phyloP scores from a whole-genome alignment of 1,140 invertebrate species.

The Drosophila santomea region DNA sequence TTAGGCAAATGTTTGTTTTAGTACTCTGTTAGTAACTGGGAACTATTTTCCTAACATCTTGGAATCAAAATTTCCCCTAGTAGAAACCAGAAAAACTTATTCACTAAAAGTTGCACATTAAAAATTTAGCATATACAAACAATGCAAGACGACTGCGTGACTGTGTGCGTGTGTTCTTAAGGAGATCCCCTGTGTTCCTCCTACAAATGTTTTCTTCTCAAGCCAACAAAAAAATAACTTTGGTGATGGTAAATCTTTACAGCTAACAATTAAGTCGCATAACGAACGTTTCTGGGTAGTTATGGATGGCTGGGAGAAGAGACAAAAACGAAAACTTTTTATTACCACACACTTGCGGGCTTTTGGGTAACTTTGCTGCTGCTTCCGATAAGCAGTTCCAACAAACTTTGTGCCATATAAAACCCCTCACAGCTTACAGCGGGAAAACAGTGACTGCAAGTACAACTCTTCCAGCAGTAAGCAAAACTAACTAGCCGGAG shows the following conservation, averaged over 20 bases:
- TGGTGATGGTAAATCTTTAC: constrained; percentile 74
- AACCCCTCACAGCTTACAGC: constrained; percentile 34
- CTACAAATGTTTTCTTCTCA: not conserved
- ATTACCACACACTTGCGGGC: constrained; percentile 82
- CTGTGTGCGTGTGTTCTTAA: not conserved
- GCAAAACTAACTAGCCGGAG: constrained; percentile 60
- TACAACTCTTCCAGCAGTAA: constrained; percentile 57
- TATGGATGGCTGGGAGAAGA: constrained; percentile 54
- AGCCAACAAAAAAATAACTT: not conserved
- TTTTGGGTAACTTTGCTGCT: constrained; percentile 72
- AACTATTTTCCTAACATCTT: not conserved
- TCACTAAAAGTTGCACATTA: constrained; percentile 13
- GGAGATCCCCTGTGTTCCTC: constrained; percentile 1
- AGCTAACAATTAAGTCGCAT: constrained; percentile 82
- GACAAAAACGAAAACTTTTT: constrained; percentile 65
- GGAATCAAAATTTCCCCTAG: not conserved
- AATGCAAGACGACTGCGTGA: not conserved
- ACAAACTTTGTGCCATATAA: constrained; percentile 61
- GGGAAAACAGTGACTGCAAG: constrained; percentile 58
- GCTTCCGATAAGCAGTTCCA: constrained; percentile 71
- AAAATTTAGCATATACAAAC: constrained; percentile 53
- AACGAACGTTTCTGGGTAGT: constrained; percentile 75
- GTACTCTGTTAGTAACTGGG: not conserved
- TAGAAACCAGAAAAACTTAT: constrained; percentile 8
- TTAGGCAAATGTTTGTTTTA: not conserved